Evolutionary conservation across 2,113 vertebrate species (phyloP), one percentile per base, ranked within the genome.

Genomic region (Ictalurus furcatus): DNA sequence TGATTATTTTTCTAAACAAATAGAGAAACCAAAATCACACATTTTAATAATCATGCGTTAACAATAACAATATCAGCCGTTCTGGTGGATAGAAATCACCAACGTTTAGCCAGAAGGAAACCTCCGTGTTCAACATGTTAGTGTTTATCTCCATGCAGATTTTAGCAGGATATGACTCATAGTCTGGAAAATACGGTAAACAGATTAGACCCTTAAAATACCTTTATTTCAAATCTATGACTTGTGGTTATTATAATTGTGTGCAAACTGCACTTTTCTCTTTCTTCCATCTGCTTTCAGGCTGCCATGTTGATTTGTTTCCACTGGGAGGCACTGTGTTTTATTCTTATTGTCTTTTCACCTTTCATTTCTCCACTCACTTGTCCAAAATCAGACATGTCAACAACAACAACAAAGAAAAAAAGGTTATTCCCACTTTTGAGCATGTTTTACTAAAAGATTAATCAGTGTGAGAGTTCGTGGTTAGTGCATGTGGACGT

Each of bases 401-500:
- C 37, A 40, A 40, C 37, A 40, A 40, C 37, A 40, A 40, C 37
- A 40, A 40, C 37, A 40, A 95, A 86, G 96, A 95, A 92, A 86
- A 74, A 63, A 85, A 81, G 87, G 81, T 87, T 96, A 92, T 91
- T 93, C 93, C 25, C 95, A 94, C 95, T 94, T 95, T 94, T 96
- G 95, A 95, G 97, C 96, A 96, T 96, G 96, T 96, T 97, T 97
- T 96, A 6, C 16, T 94, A 94, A 81, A 95, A 90, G 93, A 94
- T 94, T 94, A 34, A 69, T n/a, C 2, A 19, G 17, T 95, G 94
- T 96, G 67, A 84, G 79, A 95, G 93, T 94, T 96, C 95, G 95
- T 95, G 95, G 91, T 96, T 96, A 96, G 95, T 97, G 97, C 97
- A 97, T 97, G 97, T 94, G 94, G 95, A 96, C 93, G 92, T 93